Evolutionary conservation across 2,113 vertebrate species (phyloP).

Genomic region (Ciconia stormi): DNA sequence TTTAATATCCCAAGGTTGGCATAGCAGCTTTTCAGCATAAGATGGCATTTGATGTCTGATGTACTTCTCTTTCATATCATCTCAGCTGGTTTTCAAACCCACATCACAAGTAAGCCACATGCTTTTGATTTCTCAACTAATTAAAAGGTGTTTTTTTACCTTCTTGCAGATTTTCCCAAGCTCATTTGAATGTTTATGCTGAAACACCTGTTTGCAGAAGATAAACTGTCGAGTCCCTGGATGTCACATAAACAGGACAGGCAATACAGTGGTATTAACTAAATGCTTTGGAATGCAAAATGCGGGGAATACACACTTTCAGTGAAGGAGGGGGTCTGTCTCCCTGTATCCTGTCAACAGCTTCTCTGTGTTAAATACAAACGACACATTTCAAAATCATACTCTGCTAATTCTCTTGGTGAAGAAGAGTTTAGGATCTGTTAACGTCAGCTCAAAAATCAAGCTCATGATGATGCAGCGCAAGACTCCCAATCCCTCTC

Average conservation of each 20-base stretch:
- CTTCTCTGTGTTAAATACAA: neutral
- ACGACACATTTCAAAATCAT: neutral
- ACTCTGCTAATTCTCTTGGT: neutral
- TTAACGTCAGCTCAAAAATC: neutral
- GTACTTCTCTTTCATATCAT: neutral
- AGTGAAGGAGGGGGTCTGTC: neutral
- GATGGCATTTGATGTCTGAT: neutral
- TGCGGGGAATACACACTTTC: neutral
- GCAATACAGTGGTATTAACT: neutral
- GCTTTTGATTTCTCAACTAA: constrained; percentile 5
- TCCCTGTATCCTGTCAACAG: neutral
- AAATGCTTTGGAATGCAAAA: neutral
- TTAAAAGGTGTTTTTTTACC: neutral
- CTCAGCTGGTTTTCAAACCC: neutral
- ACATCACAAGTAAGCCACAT: neutral
- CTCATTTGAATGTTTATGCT: constrained; percentile 46
- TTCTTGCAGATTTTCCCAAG: constrained; percentile 23
- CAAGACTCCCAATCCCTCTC: neutral
- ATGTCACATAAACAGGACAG: neutral
- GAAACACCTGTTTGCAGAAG: constrained; percentile 38
- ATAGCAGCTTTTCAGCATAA: neutral
- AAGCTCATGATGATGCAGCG: neutral
- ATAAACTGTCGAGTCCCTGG: neutral
- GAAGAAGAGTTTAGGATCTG: neutral
- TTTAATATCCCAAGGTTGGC: neutral